Conservation (phyloP, 1,140 invertebrate genomes). For the Cherax destructor region DNA sequence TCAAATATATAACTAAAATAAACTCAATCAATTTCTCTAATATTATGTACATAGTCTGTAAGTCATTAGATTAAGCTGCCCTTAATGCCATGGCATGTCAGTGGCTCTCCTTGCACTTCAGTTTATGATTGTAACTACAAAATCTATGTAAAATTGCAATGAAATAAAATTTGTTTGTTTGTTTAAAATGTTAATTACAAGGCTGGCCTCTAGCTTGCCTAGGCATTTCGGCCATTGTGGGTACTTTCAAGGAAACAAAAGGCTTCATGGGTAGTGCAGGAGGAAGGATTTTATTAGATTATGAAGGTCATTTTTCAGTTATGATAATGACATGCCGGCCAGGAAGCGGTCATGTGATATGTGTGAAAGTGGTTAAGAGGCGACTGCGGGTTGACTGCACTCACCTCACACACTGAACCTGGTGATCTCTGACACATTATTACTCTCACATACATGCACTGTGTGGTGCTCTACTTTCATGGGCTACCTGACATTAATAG, state of each 20-base stretch:
- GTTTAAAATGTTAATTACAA: neutral
- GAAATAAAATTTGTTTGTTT: no score
- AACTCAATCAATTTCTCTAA: no score
- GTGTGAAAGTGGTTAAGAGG: conserved; percentile 47
- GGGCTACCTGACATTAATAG: neutral
- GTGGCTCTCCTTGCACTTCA: no score
- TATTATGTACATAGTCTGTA: no score
- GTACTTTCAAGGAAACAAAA: neutral
- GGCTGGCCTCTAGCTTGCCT: no score
- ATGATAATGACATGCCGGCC: neutral
- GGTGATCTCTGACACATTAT: neutral
- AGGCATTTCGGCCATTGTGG: neutral
- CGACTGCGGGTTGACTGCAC: conserved; percentile 54
- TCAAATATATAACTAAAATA: no score
- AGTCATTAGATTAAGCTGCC: no score
- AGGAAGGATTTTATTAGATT: neutral
- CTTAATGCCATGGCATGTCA: no score
- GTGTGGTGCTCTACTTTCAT: neutral
- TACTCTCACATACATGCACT: neutral
- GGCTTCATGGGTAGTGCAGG: neutral
- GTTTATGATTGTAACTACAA: no score
- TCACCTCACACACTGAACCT: neutral
- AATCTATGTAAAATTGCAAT: no score
- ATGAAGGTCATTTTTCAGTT: neutral
- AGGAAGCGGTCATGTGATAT: conserved; percentile 52